Conservation (phyloP, 2,113 vertebrate genomes). For the Pungitius pungitius region DNA sequence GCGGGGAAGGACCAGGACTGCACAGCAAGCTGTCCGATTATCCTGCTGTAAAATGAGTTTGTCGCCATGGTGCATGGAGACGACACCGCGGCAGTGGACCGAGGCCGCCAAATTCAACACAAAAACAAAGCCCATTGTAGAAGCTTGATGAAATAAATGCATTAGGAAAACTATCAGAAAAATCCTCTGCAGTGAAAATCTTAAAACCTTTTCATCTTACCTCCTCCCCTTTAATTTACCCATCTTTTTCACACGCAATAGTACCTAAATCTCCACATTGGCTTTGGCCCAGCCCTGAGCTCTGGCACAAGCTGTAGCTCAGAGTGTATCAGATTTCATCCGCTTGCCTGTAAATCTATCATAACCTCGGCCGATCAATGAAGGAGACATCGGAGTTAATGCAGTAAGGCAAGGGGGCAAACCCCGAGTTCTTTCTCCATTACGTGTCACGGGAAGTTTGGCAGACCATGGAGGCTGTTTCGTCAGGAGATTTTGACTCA, state of each 20-base stretch:
- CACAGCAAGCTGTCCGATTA: background rate
- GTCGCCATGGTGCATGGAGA: background rate
- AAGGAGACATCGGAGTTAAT: conserved; percentile 55
- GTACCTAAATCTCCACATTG: conserved; percentile 42
- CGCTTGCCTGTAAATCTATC: conserved; percentile 74
- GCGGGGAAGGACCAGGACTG: background rate
- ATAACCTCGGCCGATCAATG: conserved; percentile 52
- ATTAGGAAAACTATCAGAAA: background rate
- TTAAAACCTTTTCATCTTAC: background rate
- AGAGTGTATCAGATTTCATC: conserved; percentile 70
- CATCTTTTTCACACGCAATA: conserved; percentile 6
- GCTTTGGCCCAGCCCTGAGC: conserved; percentile 34
- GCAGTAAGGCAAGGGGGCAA: conserved; percentile 43
- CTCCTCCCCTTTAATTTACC: background rate
- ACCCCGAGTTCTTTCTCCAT: conserved; percentile 14
- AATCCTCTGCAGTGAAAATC: conserved; percentile 13
- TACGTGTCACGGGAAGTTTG: conserved; percentile 31
- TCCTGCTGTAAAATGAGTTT: background rate
- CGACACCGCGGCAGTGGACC: background rate
- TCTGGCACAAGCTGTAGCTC: conserved; percentile 38
- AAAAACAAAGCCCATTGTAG: background rate
- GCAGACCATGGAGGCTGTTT: background rate
- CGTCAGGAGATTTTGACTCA: background rate
- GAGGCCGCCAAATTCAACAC: background rate
- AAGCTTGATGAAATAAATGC: background rate